Conservation (phyloP, 2,797 vertebrate genomes). For the Myotis vivesi region DNA sequence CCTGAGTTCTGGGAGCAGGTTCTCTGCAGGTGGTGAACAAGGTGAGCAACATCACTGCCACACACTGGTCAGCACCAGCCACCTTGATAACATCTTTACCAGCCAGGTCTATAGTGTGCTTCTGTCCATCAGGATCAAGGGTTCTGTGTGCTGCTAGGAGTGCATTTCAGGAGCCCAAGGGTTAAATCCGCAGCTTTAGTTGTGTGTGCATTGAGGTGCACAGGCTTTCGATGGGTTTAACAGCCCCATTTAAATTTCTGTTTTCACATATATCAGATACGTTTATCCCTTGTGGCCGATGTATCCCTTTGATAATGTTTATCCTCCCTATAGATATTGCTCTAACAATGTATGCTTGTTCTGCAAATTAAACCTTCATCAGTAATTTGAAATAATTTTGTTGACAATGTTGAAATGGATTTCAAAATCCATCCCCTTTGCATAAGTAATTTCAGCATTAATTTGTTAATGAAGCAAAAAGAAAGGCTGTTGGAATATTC, state of each 20-base stretch:
- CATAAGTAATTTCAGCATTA: neutral
- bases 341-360: neutral
- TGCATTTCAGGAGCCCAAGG: neutral
- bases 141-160: neutral
- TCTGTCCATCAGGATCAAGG: neutral
- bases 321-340: neutral
- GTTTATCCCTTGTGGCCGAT: neutral
- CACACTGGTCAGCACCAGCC: neutral
- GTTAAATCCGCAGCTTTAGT: neutral
- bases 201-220: neutral
- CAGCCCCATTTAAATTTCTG: neutral
- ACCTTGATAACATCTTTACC: neutral
- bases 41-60: neutral
- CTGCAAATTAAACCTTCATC: neutral
- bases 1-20: neutral
- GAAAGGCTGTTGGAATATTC: neutral
- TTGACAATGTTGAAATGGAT: neutral
- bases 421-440: neutral
- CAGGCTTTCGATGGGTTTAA: neutral
- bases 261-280: neutral
- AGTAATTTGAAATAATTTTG: neutral
- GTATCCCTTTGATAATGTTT: neutral
- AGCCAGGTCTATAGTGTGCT: neutral
- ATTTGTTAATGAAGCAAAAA: slow-evolving; percentile 7
- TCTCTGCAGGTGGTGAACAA: neutral